phyloP scores from a whole-genome alignment of 2,113 vertebrate species.

The Eptesicus fuscus region DNA sequence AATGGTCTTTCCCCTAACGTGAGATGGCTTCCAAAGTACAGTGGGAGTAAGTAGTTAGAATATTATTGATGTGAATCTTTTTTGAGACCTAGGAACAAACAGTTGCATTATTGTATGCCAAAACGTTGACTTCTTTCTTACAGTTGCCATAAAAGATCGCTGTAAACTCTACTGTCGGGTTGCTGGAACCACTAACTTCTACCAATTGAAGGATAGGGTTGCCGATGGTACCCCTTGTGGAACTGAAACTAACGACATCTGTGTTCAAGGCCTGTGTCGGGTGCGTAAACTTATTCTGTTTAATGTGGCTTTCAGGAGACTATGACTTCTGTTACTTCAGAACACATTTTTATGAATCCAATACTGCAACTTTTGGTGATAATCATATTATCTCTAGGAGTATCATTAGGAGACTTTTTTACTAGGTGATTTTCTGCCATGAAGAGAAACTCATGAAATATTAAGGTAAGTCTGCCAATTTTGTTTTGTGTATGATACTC shows the following conservation, averaged over 20 bases:
- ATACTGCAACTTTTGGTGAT: not conserved
- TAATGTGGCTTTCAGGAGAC: slow-evolving; percentile 20
- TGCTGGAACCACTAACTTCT: slow-evolving; percentile 93
- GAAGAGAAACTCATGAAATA: not conserved
- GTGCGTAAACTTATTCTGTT: slow-evolving; percentile 77
- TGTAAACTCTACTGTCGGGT: slow-evolving; percentile 98
- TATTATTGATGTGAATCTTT: not conserved
- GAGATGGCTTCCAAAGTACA: slow-evolving; percentile 97
- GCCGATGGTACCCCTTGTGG: slow-evolving; percentile 95
- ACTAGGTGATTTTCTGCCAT: not conserved
- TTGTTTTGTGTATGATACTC: not conserved
- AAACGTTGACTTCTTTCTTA: slow-evolving; percentile 68
- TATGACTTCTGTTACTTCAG: not conserved
- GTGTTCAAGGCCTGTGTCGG: slow-evolving; percentile 98
- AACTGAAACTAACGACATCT: slow-evolving; percentile 94
- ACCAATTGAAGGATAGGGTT: slow-evolving; percentile 95
- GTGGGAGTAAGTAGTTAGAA: slow-evolving; percentile 90
- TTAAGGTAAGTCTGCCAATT: not conserved
- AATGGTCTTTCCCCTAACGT: slow-evolving; percentile 93
- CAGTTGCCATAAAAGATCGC: slow-evolving; percentile 97
- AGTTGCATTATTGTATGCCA: not conserved
- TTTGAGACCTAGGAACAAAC: not conserved
- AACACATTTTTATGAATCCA: not conserved
- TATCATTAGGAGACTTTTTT: not conserved
- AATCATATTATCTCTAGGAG: not conserved